Base-by-base conservation (phyloP, 2,113 vertebrate species). In the Syngnathus typhle region DNA sequence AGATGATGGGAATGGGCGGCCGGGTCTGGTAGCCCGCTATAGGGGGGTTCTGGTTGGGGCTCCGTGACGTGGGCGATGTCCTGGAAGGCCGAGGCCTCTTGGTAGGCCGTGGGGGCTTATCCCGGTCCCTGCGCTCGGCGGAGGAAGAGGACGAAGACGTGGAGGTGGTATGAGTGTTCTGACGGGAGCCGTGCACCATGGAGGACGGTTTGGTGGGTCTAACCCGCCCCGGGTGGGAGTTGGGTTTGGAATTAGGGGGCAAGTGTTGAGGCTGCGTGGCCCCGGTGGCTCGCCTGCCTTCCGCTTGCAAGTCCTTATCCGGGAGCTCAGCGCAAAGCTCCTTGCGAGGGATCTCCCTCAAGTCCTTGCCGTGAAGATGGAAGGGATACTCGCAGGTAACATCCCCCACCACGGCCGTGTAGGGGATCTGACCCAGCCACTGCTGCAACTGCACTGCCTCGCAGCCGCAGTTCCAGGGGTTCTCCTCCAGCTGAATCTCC, bases 401-500 rank as follows among this genome's bases (percentile, higher is more conserved):
- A 60, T 99, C 96, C 44, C 97, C 97, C 38, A 99, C 97, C 43
- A 99, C 92, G 0, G 95, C 95, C 0, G 97, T 98, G 86, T 98
- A 98, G 36, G 96, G 95, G 70, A 99, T 97, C 74, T 93, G 94
- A 67, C 96, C 94, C 82, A 99, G 87, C 96, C 96, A 99, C 69
- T 93, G 93, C 86, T 96, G 96, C 5, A 99, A 86, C 77, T 95
- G 95, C 70, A 98, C 91, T 0, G 96, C 94, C 76, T 99, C 95
- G 11, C 97, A 99, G 1, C 94, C 95, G 60, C 97, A 99, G 87
- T 96, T 98, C 97, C 97, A 99, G 0, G 96, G 96, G 84, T 99
- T 99, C 87, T 99, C 97, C 87, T 98, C 96, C 76, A 99, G 88
- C 90, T 99, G 97, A 59, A 99, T 93, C 88, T 99, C 97, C 96